phyloP scores from a whole-genome alignment of 2,797 vertebrate genomes.

The Sebastes paucispinis region DNA sequence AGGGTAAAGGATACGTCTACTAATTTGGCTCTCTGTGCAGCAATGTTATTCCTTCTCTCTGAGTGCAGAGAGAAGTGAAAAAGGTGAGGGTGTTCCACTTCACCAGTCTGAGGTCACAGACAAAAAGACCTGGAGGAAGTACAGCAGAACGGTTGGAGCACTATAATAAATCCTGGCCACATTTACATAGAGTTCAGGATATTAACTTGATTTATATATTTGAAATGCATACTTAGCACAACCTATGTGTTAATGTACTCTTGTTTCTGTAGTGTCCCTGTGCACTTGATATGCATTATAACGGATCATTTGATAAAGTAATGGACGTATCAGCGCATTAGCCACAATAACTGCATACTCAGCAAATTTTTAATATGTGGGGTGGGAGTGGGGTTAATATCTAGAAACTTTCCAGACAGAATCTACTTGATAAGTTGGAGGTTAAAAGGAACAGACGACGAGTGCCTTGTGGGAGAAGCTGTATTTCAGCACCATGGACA shows the following conservation, averaged over 20 bases:
- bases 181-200: neutral
- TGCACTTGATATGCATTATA: conserved; percentile 7
- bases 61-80: neutral
- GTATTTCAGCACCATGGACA: conserved; percentile 58
- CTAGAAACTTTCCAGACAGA: neutral
- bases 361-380: neutral
- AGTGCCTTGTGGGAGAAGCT: neutral
- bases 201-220: neutral
- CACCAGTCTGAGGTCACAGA: neutral
- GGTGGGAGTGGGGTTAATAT: neutral
- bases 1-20: neutral
- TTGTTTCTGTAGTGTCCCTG: neutral
- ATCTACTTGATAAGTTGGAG: conserved; percentile 4
- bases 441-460: neutral
- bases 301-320: conserved; percentile 12
- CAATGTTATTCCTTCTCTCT: neutral
- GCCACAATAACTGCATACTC: neutral
- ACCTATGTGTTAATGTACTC: neutral
- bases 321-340: conserved; percentile 13
- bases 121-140: neutral
- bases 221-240: neutral
- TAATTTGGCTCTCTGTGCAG: neutral
- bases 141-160: neutral
- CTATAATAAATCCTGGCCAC: neutral
- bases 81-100: neutral